phyloP scores from a whole-genome alignment of 1,140 invertebrate genomes.

The Drosophila ananassae region DNA sequence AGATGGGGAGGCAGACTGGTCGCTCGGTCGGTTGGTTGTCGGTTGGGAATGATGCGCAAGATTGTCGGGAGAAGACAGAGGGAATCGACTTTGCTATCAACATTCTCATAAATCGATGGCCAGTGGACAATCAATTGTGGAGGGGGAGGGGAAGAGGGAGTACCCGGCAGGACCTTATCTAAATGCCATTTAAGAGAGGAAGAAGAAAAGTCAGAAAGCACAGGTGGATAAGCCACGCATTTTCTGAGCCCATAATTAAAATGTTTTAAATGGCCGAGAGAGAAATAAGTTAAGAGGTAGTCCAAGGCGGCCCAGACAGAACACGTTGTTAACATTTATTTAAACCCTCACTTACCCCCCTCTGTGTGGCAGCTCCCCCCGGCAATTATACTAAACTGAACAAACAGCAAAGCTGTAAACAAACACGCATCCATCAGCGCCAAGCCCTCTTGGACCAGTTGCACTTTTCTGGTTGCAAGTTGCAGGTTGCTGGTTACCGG shows the following conservation, averaged over 20 bases:
- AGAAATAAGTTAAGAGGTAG: background rate
- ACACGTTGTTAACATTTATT: slow-evolving; percentile 81
- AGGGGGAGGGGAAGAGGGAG: slow-evolving; percentile 11
- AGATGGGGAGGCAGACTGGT: background rate
- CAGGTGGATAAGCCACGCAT: slow-evolving; percentile 51
- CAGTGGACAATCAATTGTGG: slow-evolving; percentile 42
- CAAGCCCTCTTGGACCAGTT: slow-evolving; percentile 25
- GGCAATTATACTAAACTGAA: slow-evolving; percentile 81
- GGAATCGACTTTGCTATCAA: slow-evolving; percentile 43
- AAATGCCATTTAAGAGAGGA: slow-evolving; percentile 74
- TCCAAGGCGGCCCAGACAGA: slow-evolving; percentile 26
- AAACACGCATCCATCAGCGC: slow-evolving; percentile 80
- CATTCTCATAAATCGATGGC: slow-evolving; percentile 68
- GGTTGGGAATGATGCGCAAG: slow-evolving; percentile 25
- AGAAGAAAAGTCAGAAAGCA: slow-evolving; percentile 17
- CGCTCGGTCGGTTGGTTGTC: background rate
- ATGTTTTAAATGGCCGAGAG: slow-evolving; percentile 64
- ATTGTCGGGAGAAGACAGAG: slow-evolving; percentile 13
- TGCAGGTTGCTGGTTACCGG: background rate
- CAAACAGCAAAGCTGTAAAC: slow-evolving; percentile 82
- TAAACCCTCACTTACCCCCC: slow-evolving; percentile 41
- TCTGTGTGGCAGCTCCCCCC: slow-evolving; percentile 1
- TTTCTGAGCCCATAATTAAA: slow-evolving; percentile 77
- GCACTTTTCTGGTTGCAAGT: slow-evolving; percentile 12
- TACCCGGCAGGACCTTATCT: slow-evolving; percentile 54